Evolutionary conservation across 2,797 vertebrate species (phyloP).

Genomic region (Pseudocheirus occidentalis): DNA sequence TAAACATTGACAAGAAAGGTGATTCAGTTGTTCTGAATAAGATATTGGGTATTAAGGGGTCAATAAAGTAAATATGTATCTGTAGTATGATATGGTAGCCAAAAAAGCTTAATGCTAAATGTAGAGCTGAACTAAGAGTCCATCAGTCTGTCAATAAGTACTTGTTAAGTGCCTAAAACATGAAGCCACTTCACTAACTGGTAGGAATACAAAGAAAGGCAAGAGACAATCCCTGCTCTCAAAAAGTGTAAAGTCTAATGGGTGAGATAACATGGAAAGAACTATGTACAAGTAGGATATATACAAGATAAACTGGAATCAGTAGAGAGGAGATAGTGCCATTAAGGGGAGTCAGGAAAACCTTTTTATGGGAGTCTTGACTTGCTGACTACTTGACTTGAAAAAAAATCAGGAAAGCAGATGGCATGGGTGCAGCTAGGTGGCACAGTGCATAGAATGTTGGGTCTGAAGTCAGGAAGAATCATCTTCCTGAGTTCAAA

Average conservation of each 20-base stretch:
- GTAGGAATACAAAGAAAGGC: not conserved
- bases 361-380: not conserved
- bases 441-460: too few relatives aligned
- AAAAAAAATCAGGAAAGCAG: not conserved
- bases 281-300: not conserved
- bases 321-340: not conserved
- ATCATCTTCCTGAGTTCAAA: too few relatives aligned
- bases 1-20: not conserved
- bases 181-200: not conserved
- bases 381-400: not conserved
- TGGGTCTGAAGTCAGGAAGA: too few relatives aligned
- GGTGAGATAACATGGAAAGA: not conserved
- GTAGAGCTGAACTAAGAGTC: not conserved
- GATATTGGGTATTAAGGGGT: not conserved
- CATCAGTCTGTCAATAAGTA: not conserved
- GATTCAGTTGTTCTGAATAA: not conserved
- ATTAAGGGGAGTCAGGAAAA: not conserved
- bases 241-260: not conserved
- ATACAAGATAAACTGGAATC: not conserved
- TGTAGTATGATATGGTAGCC: not conserved
- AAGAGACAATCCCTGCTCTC: not conserved
- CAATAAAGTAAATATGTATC: not conserved
- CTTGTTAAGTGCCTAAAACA: not conserved
- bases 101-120: not conserved
- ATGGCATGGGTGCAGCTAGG: not conserved